Conservation (phyloP, 2,113 vertebrate genomes). For the Chionomys nivalis region DNA sequence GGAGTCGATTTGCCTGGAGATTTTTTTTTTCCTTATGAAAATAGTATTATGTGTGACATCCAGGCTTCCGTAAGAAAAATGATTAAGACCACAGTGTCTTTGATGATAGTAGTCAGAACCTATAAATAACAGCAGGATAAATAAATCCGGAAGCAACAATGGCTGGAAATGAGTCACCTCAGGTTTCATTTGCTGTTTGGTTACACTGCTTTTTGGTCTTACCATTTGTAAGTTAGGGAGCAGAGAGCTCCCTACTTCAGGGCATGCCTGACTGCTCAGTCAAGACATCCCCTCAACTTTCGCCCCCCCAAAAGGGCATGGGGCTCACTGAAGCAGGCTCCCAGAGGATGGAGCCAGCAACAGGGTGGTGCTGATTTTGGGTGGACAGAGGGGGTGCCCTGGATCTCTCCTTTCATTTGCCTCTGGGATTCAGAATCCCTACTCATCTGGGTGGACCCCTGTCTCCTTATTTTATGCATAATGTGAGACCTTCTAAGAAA, state of each 20-base stretch:
- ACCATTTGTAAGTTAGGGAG: neutral
- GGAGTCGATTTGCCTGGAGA: constrained; percentile 66
- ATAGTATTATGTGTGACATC: constrained; percentile 74
- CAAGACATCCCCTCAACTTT: too few relatives aligned
- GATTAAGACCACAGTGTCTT: constrained; percentile 61
- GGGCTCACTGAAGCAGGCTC: neutral
- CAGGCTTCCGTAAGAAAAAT: constrained; percentile 48
- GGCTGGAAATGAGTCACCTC: neutral
- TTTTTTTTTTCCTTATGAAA: constrained; percentile 72
- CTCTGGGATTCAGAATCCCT: neutral
- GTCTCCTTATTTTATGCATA: neutral
- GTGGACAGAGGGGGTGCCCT: accelerated
- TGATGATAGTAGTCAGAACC: constrained; percentile 58
- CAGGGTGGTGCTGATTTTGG: accelerated
- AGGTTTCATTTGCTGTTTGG: neutral
- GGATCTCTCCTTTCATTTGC: accelerated
- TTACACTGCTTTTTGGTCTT: neutral
- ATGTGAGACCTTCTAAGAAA: neutral
- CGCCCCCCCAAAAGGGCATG: accelerated
- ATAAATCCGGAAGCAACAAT: neutral
- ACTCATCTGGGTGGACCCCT: neutral
- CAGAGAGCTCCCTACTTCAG: neutral
- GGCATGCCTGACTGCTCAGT: accelerated
- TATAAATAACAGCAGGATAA: constrained; percentile 55
- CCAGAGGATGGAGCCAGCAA: accelerated